Percentiles rank a stretch among this genome's conserved stretches.
Evolutionary conservation across 2,797 vertebrate species (phyloP).

Genomic region (Rhinophrynus dorsalis): DNA sequence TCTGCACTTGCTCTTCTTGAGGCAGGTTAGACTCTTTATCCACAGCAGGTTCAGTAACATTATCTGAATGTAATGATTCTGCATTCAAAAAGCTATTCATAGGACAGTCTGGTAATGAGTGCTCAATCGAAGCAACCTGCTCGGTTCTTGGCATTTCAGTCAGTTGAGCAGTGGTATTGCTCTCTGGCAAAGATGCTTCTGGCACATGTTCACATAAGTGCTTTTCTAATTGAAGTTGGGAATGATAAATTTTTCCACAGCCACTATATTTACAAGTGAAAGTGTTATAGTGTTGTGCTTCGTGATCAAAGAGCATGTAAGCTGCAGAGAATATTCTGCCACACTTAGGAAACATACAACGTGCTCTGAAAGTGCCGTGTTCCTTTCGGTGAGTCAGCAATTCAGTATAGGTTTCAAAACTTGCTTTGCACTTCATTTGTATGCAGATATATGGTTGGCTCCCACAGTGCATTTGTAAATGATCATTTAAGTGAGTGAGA

Average conservation of each 20-base stretch:
- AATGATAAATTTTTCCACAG: slow-evolving; percentile 90
- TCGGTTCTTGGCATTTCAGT: slow-evolving; percentile 53
- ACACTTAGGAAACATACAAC: slow-evolving; percentile 95
- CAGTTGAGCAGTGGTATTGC: slow-evolving; percentile 47
- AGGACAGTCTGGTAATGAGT: slow-evolving; percentile 48
- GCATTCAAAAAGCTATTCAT: slow-evolving; percentile 40
- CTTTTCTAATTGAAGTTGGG: slow-evolving; percentile 84
- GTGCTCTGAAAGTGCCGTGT: slow-evolving; percentile 86
- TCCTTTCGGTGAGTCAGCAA: slow-evolving; percentile 87
- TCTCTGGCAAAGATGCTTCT: slow-evolving; percentile 57
- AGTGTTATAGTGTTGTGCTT: slow-evolving; percentile 95
- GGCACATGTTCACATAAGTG: slow-evolving; percentile 79
- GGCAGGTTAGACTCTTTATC: slow-evolving; percentile 49
- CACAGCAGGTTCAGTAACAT: slow-evolving; percentile 54
- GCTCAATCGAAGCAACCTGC: slow-evolving; percentile 57
- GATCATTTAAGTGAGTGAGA: slow-evolving; percentile 92
- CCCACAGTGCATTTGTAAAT: slow-evolving; percentile 95
- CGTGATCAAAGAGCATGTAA: slow-evolving; percentile 94
- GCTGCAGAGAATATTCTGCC: slow-evolving; percentile 90
- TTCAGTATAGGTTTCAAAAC: slow-evolving; percentile 88
- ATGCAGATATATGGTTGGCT: slow-evolving; percentile 94
- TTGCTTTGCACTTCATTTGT: slow-evolving; percentile 92
- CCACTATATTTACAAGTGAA: slow-evolving; percentile 84
- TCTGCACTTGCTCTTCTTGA: slow-evolving; percentile 33
- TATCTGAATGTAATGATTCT: slow-evolving; percentile 49